Conservation (phyloP, 2,113 vertebrate species). For the Patagioenas fasciata region DNA sequence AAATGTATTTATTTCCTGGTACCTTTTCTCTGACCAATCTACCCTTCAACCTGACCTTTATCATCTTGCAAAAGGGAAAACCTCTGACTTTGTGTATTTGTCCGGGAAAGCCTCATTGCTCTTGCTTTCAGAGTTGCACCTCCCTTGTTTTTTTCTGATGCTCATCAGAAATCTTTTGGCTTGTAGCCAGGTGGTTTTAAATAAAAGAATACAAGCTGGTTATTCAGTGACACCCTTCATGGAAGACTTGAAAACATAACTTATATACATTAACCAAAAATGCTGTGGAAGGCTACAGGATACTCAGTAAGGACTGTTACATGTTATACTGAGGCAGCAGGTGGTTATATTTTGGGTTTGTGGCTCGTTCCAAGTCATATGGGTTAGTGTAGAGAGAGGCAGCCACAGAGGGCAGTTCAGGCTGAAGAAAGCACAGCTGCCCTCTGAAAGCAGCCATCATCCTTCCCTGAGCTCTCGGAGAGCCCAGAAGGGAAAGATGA, state of each 20-base stretch:
- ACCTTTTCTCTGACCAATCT: background rate
- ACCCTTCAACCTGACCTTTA: background rate
- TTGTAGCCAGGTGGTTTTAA: background rate
- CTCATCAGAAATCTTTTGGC: background rate
- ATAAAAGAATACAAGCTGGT: background rate
- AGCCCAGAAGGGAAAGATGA: background rate
- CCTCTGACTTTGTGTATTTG: rapidly evolving
- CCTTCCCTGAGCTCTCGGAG: background rate
- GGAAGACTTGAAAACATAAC: background rate
- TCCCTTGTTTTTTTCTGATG: background rate
- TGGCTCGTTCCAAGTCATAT: background rate
- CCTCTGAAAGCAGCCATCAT: rapidly evolving
- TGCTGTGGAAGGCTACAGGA: background rate
- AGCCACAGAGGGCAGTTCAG: background rate
- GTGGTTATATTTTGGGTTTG: background rate
- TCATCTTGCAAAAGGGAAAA: background rate
- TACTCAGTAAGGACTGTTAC: background rate
- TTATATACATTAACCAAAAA: background rate
- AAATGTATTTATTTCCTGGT: background rate
- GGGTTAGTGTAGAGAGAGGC: background rate
- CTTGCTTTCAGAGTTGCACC: background rate
- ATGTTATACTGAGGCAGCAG: background rate
- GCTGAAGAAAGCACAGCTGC: background rate
- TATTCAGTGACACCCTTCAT: background rate
- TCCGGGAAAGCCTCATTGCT: background rate